Evolutionary conservation across 37 sponge, comb jelly and placozoan species (phyloP).

Genomic region (Amphimedon queenslandica): DNA sequence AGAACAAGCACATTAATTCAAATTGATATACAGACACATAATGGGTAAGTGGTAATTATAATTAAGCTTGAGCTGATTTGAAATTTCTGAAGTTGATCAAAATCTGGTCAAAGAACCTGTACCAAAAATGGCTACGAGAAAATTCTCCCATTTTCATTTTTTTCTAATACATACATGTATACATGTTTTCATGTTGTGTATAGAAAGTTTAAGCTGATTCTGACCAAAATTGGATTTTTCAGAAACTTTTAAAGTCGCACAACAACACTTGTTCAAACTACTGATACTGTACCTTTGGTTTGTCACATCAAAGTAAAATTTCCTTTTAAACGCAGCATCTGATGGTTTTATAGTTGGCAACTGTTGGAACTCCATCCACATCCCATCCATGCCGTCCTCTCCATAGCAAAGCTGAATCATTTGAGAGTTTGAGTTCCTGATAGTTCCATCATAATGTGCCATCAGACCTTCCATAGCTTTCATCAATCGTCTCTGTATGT

Average conservation of each 20-base stretch:
- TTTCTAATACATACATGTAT: neutral
- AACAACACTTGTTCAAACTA: neutral
- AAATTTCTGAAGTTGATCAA: too few relatives aligned
- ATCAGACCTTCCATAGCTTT: constrained; percentile 99
- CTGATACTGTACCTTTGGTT: constrained; percentile 91
- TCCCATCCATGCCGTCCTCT: constrained; percentile 99
- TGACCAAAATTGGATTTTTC: too few relatives aligned
- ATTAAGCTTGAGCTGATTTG: too few relatives aligned
- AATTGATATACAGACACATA: constrained; percentile 1
- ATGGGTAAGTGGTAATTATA: too few relatives aligned
- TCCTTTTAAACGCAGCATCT: constrained; percentile 72
- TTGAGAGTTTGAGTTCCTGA: constrained; percentile 89
- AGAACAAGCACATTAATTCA: neutral
- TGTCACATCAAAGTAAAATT: constrained; percentile 83
- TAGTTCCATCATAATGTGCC: constrained; percentile 96
- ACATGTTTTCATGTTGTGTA: too few relatives aligned
- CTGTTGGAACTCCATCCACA: constrained; percentile 93
- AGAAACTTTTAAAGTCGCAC: neutral
- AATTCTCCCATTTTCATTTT: neutral
- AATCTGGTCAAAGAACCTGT: too few relatives aligned
- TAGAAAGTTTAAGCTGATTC: too few relatives aligned
- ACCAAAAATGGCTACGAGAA: too few relatives aligned
- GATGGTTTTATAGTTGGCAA: constrained; percentile 85
- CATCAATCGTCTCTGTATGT: constrained; percentile 98
- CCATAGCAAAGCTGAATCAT: constrained; percentile 96